phyloP scores from a whole-genome alignment of 2,113 vertebrate genomes.

The Cheirogaleus medius region DNA sequence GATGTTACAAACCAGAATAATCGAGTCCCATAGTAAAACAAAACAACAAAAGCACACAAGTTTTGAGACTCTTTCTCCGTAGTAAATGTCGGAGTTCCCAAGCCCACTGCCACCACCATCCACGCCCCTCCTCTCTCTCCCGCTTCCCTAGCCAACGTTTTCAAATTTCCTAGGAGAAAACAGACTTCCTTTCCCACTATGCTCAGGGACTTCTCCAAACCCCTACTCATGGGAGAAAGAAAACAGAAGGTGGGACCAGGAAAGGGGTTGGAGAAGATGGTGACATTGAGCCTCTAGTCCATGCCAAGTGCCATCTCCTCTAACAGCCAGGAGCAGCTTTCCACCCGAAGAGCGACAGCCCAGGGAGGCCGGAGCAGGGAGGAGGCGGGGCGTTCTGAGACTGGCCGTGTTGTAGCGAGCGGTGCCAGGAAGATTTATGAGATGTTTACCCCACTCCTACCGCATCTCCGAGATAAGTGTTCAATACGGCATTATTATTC shows the following conservation, averaged over 20 bases:
- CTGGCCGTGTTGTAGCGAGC: not conserved
- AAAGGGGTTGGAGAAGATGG: not conserved
- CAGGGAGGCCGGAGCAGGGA: not conserved
- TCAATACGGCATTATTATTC: not conserved
- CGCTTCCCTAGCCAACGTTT: not conserved
- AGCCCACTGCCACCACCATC: accelerated
- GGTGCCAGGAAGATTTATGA: not conserved
- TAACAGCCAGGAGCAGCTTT: not conserved
- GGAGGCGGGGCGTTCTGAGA: accelerated
- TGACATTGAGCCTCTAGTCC: not conserved
- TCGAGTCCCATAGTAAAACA: not conserved
- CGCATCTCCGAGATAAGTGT: not conserved
- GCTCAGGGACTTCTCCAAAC: not conserved
- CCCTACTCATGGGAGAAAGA: not conserved
- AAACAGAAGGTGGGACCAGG: not conserved
- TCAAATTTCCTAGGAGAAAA: not conserved
- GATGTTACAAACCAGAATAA: not conserved
- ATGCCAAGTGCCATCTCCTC: not conserved
- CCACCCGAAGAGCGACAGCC: not conserved
- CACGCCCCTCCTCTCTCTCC: not conserved
- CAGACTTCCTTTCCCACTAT: not conserved
- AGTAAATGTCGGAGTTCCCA: not conserved
- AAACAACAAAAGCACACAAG: not conserved
- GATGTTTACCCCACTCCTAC: not conserved
- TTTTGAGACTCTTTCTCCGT: not conserved